Conservation (phyloP, 2,888 invertebrate genomes). For the Aleiodes leptofemur region DNA sequence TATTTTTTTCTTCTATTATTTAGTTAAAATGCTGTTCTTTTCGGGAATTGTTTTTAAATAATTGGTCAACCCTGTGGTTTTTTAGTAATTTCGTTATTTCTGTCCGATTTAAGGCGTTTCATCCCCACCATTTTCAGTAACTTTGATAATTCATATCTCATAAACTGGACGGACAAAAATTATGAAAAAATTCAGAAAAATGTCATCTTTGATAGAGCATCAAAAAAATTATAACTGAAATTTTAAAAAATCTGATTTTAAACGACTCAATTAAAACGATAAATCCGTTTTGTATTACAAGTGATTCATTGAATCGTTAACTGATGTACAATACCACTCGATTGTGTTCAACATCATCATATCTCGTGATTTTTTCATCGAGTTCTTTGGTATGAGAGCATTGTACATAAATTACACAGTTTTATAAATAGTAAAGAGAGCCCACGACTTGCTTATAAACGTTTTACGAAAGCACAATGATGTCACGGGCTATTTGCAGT, state of each 20-base stretch:
- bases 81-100: no score
- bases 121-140: no score
- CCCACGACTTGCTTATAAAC: conserved; percentile 34
- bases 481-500: conserved; percentile 63
- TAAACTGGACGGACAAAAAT: no score
- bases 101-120: no score
- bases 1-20: no score
- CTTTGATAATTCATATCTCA: no score
- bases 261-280: not conserved
- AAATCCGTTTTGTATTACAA: not conserved
- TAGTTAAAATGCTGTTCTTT: no score
- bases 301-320: not conserved
- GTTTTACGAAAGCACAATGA: conserved; percentile 59
- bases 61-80: no score
- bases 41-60: no score
- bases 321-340: not conserved
- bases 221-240: no score
- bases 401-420: conserved; percentile 57
- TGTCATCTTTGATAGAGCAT: no score
- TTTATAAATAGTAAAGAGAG: conserved; percentile 56
- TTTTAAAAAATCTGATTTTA: not conserved
- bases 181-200: no score
- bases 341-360: conserved; percentile 9
- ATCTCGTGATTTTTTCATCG: conserved; percentile 5
- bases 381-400: conserved; percentile 36